phyloP scores from a whole-genome alignment of 2,113 vertebrate genomes.

The Sigmodon hispidus region DNA sequence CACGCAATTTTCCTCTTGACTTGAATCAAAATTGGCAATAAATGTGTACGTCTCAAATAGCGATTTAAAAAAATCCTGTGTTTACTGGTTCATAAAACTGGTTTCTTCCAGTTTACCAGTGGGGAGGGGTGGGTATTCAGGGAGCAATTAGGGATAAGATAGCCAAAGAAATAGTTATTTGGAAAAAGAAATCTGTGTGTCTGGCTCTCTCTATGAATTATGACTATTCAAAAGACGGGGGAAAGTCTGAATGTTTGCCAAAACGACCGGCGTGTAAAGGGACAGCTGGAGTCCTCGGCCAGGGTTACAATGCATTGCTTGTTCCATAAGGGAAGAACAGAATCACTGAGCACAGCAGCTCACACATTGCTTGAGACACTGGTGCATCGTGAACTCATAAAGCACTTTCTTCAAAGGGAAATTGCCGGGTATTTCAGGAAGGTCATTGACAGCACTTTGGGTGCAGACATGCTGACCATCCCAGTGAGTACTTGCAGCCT shows the following conservation, averaged over 20 bases:
- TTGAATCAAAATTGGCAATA: slow-evolving; percentile 72
- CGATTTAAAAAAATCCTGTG: slow-evolving; percentile 19
- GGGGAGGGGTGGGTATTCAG: background rate
- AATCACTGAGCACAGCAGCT: slow-evolving; percentile 61
- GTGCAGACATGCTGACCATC: slow-evolving; percentile 65
- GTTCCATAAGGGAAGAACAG: slow-evolving; percentile 67
- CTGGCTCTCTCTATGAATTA: slow-evolving; percentile 80
- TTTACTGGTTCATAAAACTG: slow-evolving; percentile 55
- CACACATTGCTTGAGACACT: slow-evolving; percentile 55
- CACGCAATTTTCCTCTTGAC: slow-evolving; percentile 66
- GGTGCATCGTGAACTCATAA: slow-evolving; percentile 51
- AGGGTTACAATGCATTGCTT: slow-evolving; percentile 77
- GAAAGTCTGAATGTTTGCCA: slow-evolving; percentile 79
- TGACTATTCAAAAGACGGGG: slow-evolving; percentile 76
- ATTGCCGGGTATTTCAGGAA: slow-evolving; percentile 66
- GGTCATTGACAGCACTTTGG: slow-evolving; percentile 58
- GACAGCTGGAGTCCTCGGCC: slow-evolving; percentile 79
- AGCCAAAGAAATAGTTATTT: slow-evolving; percentile 69
- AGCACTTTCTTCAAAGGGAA: slow-evolving; percentile 76
- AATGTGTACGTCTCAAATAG: slow-evolving; percentile 51
- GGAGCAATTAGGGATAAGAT: slow-evolving; percentile 73
- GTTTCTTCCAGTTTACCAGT: slow-evolving; percentile 50
- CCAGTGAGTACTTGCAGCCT: slow-evolving; percentile 41
- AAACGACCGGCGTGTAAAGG: slow-evolving; percentile 66
- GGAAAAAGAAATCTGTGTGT: slow-evolving; percentile 75